These are phyloP conservation scores for Albula glossodonta DNA, from an alignment of 2,113 vertebrate species.

Conservation along the genomic window DNA sequence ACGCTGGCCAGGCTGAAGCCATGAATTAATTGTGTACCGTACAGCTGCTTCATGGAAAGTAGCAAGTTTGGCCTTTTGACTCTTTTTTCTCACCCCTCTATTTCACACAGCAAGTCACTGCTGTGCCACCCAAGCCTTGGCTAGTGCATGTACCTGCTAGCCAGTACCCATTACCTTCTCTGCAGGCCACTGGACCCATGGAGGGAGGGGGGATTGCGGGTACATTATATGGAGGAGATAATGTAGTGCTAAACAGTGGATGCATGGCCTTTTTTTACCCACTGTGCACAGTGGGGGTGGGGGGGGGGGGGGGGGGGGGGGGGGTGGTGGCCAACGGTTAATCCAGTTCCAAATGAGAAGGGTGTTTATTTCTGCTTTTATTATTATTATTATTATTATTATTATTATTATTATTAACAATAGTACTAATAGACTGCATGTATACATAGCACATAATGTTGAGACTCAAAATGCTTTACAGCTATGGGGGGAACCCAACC, in stretches of 20 bases:
- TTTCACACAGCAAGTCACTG: neutral
- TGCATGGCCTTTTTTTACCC: neutral
- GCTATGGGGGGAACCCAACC: too few species aligned
- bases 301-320: too few species aligned
- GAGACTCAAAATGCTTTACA: too few species aligned
- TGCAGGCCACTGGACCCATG: neutral
- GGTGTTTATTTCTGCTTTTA: too few species aligned
- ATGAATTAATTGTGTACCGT: neutral
- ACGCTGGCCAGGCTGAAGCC: neutral
- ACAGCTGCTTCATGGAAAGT: conserved; percentile 6
- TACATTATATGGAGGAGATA: neutral
- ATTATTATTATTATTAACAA: too few species aligned
- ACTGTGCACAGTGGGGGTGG: neutral
- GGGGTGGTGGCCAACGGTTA: too few species aligned
- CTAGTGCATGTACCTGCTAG: too few species aligned
- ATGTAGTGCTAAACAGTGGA: neutral
- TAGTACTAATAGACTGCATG: too few species aligned
- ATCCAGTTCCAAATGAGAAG: too few species aligned
- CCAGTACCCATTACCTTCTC: too few species aligned
- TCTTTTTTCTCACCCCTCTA: neutral
- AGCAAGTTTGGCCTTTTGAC: neutral
- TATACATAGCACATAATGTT: too few species aligned
- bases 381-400: too few species aligned
- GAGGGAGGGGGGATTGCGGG: neutral
- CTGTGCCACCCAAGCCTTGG: neutral